Evolutionary conservation across 2,113 vertebrate species (phyloP).

Genomic region (Hippocampus guttulatus): DNA sequence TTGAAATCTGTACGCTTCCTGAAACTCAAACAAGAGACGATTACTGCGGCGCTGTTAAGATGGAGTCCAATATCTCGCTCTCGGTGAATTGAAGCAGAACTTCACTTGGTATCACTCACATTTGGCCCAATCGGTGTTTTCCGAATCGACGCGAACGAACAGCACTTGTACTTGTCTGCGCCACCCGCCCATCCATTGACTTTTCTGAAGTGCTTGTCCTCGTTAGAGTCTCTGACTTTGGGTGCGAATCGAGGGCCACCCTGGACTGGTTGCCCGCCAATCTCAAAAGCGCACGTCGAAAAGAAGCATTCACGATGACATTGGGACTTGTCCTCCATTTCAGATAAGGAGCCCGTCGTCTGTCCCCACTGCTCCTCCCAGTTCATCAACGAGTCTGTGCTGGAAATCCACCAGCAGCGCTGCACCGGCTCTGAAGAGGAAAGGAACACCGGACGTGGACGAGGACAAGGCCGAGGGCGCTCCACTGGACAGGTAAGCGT

Average conservation of each 20-base stretch:
- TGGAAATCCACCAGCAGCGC: slow-evolving; percentile 80
- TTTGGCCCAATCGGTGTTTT: background rate
- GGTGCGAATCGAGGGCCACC: background rate
- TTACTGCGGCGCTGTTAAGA: background rate
- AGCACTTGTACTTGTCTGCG: background rate
- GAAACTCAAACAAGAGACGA: background rate
- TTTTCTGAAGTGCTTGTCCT: background rate
- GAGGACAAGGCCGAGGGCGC: slow-evolving; percentile 71
- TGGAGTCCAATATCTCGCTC: background rate
- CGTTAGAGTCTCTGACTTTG: background rate
- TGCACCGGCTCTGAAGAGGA: slow-evolving; percentile 71
- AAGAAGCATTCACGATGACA: background rate
- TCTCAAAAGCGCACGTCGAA: background rate
- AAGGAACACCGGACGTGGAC: slow-evolving; percentile 56
- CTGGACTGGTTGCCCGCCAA: background rate
- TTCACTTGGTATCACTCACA: background rate
- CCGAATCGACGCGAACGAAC: background rate
- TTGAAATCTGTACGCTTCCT: background rate
- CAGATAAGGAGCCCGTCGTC: slow-evolving; percentile 77
- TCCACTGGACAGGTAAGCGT: slow-evolving; percentile 66
- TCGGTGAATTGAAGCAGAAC: background rate
- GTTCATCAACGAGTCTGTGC: slow-evolving; percentile 76
- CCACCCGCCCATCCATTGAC: background rate
- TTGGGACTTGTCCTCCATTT: slow-evolving; percentile 3
- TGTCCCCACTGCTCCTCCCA: slow-evolving; percentile 78